phyloP scores from a whole-genome alignment of 2,888 invertebrate species.

The Leptothorax acervorum region DNA sequence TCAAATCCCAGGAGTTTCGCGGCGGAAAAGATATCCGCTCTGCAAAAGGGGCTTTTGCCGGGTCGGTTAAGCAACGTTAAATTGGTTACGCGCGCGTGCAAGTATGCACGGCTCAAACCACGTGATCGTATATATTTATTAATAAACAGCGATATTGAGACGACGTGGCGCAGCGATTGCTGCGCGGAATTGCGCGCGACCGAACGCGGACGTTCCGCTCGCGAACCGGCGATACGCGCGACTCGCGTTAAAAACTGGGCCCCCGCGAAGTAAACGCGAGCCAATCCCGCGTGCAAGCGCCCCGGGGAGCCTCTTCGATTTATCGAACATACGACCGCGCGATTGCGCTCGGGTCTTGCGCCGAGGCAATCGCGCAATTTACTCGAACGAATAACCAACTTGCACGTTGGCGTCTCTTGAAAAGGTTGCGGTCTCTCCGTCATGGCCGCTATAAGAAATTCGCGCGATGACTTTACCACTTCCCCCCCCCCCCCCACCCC shows the following conservation, averaged over 20 bases:
- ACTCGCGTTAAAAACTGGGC: constrained; percentile 58
- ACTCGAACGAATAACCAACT: background rate
- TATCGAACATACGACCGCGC: constrained; percentile 34
- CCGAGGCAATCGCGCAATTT: constrained; percentile 20
- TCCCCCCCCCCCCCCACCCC: constrained; percentile 23
- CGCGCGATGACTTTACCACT: background rate
- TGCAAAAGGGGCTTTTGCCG: background rate
- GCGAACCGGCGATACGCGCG: constrained; percentile 8
- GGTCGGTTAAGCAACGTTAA: background rate
- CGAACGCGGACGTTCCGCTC: background rate
- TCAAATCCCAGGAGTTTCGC: background rate
- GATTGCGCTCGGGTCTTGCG: constrained; percentile 11
- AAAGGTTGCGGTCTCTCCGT: constrained; percentile 35
- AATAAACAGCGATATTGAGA: constrained; percentile 27
- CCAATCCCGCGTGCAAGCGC: constrained; percentile 56
- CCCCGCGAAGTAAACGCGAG: constrained; percentile 62
- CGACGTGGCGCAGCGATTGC: background rate
- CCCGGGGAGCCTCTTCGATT: constrained; percentile 58
- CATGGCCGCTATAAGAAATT: constrained; percentile 60
- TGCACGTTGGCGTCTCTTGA: constrained; percentile 8
- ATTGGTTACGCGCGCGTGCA: background rate
- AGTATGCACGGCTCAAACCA: background rate
- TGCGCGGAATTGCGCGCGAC: background rate
- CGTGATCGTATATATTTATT: constrained; percentile 11
- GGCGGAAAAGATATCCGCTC: background rate